Conservation (phyloP, 2,888 invertebrate species). For the Barypeithes pellucidus region DNA sequence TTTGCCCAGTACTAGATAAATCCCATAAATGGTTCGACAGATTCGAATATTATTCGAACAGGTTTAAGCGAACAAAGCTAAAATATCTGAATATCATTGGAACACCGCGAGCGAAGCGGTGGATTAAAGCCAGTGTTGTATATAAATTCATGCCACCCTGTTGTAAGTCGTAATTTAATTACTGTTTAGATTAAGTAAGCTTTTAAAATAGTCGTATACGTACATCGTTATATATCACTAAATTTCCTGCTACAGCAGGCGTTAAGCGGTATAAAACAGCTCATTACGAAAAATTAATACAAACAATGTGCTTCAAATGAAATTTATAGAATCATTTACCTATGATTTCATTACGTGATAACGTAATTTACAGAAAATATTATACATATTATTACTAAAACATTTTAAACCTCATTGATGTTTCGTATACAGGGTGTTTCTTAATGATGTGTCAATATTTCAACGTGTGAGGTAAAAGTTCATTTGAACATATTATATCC, state of each 20-base stretch:
- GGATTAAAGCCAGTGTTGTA: too few species aligned
- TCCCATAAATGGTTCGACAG: too few species aligned
- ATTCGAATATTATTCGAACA: too few species aligned
- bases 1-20: too few species aligned
- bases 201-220: constrained; percentile 12
- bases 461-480: too few species aligned
- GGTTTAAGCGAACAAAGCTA: too few species aligned
- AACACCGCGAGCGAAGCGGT: too few species aligned
- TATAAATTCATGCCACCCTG: constrained; percentile 5
- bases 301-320: neutral
- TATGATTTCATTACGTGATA: neutral
- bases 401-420: neutral
- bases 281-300: constrained; percentile 15
- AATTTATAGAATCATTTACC: constrained; percentile 3
- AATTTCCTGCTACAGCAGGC: constrained; percentile 17
- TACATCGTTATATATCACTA: constrained; percentile 21
- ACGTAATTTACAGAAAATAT: constrained; percentile 1
- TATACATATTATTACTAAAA: neutral
- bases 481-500: too few species aligned
- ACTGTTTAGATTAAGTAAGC: constrained; percentile 6
- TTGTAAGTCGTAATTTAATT: constrained; percentile 7
- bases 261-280: constrained; percentile 24
- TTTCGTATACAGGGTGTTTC: too few species aligned
- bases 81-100: too few species aligned
- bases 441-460: too few species aligned